Conservation (phyloP, 2,888 invertebrate genomes). For the Hypolimnas misippus region DNA sequence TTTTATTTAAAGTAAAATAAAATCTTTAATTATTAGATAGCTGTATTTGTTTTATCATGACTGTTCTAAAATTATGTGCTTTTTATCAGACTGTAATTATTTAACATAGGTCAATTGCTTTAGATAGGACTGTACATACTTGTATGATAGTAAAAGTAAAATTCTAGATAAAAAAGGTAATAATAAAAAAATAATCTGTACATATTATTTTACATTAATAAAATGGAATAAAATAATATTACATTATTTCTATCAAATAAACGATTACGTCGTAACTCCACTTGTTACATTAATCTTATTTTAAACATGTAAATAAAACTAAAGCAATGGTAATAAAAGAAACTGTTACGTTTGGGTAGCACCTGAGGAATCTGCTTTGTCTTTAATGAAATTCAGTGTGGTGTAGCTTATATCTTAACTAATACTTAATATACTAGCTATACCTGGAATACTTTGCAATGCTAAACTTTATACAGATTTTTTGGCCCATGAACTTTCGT, state of each 20-base stretch:
- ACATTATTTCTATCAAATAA: not conserved
- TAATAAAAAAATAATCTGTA: not conserved
- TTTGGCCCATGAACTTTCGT: no score
- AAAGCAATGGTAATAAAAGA: no score
- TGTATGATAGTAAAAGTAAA: slow-evolving; percentile 36
- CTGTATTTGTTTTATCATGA: slow-evolving; percentile 27
- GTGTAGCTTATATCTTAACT: no score
- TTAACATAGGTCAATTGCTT: slow-evolving; percentile 34
- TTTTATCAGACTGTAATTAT: slow-evolving; percentile 30
- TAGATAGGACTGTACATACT: slow-evolving; percentile 34
- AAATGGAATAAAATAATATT: not conserved
- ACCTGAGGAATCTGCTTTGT: no score
- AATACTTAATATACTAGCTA: no score
- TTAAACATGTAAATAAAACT: no score
- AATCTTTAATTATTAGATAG: slow-evolving; percentile 1
- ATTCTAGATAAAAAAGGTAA: not conserved
- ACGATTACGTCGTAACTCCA: no score
- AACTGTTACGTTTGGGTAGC: no score
- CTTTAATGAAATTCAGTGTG: no score
- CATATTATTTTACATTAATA: not conserved
- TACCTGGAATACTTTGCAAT: no score
- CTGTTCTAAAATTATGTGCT: slow-evolving; percentile 28
- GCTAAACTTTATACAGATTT: no score
- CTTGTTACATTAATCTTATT: not conserved
- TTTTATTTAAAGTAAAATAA: slow-evolving; percentile 4